phyloP scores from a whole-genome alignment of 2,888 invertebrate species.

The Amphipoea lucens region DNA sequence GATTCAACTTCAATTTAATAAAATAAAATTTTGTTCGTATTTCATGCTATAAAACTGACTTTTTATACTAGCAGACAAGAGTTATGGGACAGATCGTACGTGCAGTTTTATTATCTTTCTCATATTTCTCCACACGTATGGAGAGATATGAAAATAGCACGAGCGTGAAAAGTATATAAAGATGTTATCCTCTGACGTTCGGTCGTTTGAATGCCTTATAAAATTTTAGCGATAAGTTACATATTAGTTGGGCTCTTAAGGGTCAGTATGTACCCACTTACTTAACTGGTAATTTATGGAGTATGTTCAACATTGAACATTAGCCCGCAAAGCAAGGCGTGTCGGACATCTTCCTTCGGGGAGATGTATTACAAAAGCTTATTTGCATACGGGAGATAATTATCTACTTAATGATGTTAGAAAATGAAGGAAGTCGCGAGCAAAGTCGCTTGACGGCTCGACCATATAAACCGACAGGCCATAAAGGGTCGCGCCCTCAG shows the following conservation, averaged over 20 bases:
- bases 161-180: conserved; percentile 43
- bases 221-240: conserved; percentile 21
- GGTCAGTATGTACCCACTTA: not conserved
- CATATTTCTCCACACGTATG: conserved; percentile 35
- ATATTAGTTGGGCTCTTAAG: conserved; percentile 9
- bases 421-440: conserved; percentile 41
- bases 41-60: conserved; percentile 13
- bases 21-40: conserved; percentile 19
- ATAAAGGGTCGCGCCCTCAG: conserved; percentile 74
- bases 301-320: conserved; percentile 7
- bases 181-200: conserved; percentile 37
- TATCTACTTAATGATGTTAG: conserved; percentile 34
- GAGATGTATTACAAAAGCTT: conserved; percentile 29
- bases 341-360: not conserved
- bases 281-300: not conserved
- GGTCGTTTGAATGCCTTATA: conserved; percentile 30
- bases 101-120: conserved; percentile 47
- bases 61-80: conserved; percentile 41
- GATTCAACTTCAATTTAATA: conserved; percentile 24
- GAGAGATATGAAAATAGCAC: conserved; percentile 45
- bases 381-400: conserved; percentile 46
- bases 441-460: conserved; percentile 53
- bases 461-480: conserved; percentile 53
- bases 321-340: not conserved
- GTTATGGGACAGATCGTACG: conserved; percentile 33